Percentiles rank a stretch among this genome's conserved stretches.
phyloP scores from a whole-genome alignment of 1,140 invertebrate genomes.

The Drosophila gunungcola region DNA sequence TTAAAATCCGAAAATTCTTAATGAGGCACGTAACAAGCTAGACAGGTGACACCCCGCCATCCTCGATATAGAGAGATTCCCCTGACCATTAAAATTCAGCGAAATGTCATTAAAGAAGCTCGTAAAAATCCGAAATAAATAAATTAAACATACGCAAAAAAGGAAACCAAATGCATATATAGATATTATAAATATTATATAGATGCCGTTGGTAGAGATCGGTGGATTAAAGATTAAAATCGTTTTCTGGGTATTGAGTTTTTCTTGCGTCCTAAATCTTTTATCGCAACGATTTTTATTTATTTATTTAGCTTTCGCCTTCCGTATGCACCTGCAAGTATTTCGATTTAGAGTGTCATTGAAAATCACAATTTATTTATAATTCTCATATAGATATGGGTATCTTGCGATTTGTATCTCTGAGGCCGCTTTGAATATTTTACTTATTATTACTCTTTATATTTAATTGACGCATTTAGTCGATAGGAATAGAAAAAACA shows the following conservation, averaged over 20 bases:
- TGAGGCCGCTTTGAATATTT: conserved; percentile 23
- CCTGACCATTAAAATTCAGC: conserved; percentile 44
- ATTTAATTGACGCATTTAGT: conserved; percentile 81
- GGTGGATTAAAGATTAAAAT: conserved; percentile 25
- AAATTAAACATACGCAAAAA: conserved; percentile 27
- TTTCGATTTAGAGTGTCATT: conserved; percentile 68
- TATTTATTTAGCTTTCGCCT: conserved; percentile 29
- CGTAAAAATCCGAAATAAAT: conserved; percentile 66
- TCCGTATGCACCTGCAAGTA: conserved; percentile 22
- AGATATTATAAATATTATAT: conserved; percentile 39
- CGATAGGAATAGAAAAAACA: conserved; percentile 46
- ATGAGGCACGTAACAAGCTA: conserved; percentile 75
- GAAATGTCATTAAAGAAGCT: conserved; percentile 73
- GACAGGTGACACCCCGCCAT: conserved; percentile 14
- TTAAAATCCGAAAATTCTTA: conserved; percentile 78
- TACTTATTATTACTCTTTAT: conserved; percentile 42
- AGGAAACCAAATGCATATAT: conserved; percentile 36
- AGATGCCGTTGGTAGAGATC: conserved; percentile 24
- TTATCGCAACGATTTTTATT: conserved; percentile 37
- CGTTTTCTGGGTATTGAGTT: neutral
- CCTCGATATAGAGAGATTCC: conserved; percentile 9
- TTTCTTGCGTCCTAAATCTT: conserved; percentile 46
- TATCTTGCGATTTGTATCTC: conserved; percentile 35
- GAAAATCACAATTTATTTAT: conserved; percentile 77
- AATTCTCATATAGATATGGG: conserved; percentile 32